A percentile compares a stretch with the other conserved stretches of the same genome.
Conservation (phyloP, 2,113 vertebrate genomes). For the Spermophilus dauricus region DNA sequence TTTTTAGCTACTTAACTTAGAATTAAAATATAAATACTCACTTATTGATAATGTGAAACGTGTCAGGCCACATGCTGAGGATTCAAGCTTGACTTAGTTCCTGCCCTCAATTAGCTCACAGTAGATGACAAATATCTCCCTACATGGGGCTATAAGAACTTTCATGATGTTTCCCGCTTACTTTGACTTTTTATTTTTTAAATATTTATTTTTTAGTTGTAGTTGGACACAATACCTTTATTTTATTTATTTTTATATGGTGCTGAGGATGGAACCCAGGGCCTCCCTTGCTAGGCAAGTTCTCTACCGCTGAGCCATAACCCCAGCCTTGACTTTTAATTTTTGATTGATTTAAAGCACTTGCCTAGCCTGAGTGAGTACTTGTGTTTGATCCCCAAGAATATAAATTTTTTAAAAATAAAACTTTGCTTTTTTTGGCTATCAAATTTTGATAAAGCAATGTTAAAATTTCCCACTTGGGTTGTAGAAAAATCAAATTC, state of each 20-base stretch:
- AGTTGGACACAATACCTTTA: too few relatives aligned
- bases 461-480: neutral
- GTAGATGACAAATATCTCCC: neutral
- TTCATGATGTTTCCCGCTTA: neutral
- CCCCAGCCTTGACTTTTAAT: neutral
- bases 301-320: too few relatives aligned
- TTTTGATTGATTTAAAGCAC: neutral
- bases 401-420: neutral
- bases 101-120: neutral
- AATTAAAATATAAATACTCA: conserved; percentile 20
- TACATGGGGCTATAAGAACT: neutral
- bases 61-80: neutral
- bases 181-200: conserved; percentile 6
- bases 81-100: neutral
- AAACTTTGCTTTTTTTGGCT: neutral
- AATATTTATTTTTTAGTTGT: too few relatives aligned
- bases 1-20: conserved; percentile 31
- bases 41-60: neutral
- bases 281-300: too few relatives aligned
- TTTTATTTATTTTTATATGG: too few relatives aligned
- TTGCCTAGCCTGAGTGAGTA: neutral
- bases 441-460: neutral
- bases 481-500: neutral
- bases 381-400: neutral
- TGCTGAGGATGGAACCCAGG: too few relatives aligned